phyloP scores from a whole-genome alignment of 2,888 invertebrate species.

The Hanleya hanleyi region DNA sequence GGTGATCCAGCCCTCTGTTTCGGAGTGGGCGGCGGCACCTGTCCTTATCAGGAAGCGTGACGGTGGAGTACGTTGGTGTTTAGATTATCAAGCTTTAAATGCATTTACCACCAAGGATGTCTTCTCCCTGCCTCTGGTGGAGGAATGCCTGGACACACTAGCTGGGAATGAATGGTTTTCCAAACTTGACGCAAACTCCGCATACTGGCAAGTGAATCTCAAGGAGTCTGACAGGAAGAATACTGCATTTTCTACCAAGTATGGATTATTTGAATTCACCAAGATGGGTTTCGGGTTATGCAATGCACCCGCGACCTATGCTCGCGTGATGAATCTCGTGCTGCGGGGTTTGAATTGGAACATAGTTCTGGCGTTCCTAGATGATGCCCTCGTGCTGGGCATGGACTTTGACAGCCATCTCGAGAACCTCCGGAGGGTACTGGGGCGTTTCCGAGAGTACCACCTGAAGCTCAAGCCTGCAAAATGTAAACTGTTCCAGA shows the following conservation, averaged over 20 bases:
- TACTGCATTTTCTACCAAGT: conserved; percentile 14
- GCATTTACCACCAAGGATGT: conserved; percentile 26
- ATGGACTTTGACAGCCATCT: background rate
- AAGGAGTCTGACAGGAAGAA: conserved; percentile 12
- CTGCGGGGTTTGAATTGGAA: conserved; percentile 25
- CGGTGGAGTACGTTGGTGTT: conserved; percentile 31
- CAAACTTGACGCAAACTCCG: conserved; percentile 33
- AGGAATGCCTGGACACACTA: conserved; percentile 27
- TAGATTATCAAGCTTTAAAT: conserved; percentile 35
- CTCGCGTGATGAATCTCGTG: conserved; percentile 15
- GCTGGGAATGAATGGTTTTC: conserved; percentile 23
- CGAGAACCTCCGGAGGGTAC: background rate
- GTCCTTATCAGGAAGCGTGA: no score
- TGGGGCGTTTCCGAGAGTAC: background rate
- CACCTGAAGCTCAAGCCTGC: background rate
- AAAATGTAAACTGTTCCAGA: no score
- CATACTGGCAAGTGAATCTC: conserved; percentile 33
- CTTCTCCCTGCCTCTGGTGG: conserved; percentile 24
- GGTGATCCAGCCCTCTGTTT: conserved; percentile 26
- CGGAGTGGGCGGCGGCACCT: conserved; percentile 31
- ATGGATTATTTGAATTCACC: conserved; percentile 11
- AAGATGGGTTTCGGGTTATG: conserved; percentile 14
- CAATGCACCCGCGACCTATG: conserved; percentile 17
- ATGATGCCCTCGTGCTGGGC: conserved; percentile 25
- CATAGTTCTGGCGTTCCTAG: conserved; percentile 21